Evolutionary conservation across 1,140 invertebrate genomes (phyloP).

Genomic region (Sarcophaga peregrina): DNA sequence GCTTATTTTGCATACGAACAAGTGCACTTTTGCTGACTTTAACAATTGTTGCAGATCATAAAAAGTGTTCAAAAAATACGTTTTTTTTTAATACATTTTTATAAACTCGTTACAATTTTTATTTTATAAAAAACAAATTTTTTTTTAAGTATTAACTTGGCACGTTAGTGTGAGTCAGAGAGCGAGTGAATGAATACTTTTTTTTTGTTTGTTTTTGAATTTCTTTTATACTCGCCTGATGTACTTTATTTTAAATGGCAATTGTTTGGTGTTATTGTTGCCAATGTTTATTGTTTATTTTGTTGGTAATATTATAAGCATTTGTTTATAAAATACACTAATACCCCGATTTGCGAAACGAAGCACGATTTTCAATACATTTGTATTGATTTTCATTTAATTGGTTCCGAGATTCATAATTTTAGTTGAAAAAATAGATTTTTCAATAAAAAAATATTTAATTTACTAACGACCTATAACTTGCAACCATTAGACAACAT

Average conservation of each 20-base stretch:
- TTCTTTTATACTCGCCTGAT: not conserved
- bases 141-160: no score
- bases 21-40: slow-evolving; percentile 26
- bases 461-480: no score
- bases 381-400: no score
- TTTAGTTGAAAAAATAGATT: no score
- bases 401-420: no score
- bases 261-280: not conserved
- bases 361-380: no score
- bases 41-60: not conserved
- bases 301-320: not conserved
- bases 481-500: no score
- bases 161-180: no score
- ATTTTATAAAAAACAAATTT: not conserved
- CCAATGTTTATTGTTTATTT: not conserved
- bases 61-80: not conserved
- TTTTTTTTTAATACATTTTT: not conserved
- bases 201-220: not conserved
- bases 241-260: not conserved
- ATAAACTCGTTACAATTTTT: slow-evolving; percentile 4
- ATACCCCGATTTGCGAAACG: no score
- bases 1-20: not conserved
- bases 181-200: no score
- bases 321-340: not conserved
- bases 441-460: no score